Conservation (phyloP, 2,113 vertebrate genomes). For the Rhabdomys dilectus region DNA sequence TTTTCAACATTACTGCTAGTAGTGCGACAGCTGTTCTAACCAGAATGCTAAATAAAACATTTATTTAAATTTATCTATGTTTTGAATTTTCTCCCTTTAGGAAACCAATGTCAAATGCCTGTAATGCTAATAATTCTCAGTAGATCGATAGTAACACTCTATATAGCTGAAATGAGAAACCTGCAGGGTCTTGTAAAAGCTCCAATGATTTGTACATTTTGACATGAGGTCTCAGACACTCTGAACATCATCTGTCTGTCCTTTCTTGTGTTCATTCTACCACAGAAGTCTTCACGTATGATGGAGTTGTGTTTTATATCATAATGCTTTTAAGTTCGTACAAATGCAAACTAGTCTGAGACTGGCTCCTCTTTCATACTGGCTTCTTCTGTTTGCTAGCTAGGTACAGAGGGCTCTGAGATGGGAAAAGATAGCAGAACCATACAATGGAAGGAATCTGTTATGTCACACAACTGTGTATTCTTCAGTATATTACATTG, state of each 20-base stretch:
- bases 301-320: not conserved
- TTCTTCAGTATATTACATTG: not conserved
- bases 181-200: not conserved
- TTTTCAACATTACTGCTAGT: not conserved
- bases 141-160: conserved; percentile 19
- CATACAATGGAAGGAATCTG: not conserved
- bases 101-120: conserved; percentile 34
- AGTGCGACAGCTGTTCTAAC: conserved; percentile 33
- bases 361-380: not conserved
- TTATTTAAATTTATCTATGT: conserved; percentile 58
- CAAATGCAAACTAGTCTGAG: not conserved
- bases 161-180: not conserved
- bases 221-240: not conserved
- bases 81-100: not conserved
- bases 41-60: conserved; percentile 55
- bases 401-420: not conserved
- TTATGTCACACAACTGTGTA: not conserved
- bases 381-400: not conserved
- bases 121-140: not conserved
- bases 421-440: not conserved
- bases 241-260: not conserved
- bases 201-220: not conserved
- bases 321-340: not conserved
- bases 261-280: not conserved
- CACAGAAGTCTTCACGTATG: not conserved